These are phyloP conservation scores for Semaprochilodus insignis DNA, from an alignment of 2,797 vertebrate species.

Conservation along the genomic window DNA sequence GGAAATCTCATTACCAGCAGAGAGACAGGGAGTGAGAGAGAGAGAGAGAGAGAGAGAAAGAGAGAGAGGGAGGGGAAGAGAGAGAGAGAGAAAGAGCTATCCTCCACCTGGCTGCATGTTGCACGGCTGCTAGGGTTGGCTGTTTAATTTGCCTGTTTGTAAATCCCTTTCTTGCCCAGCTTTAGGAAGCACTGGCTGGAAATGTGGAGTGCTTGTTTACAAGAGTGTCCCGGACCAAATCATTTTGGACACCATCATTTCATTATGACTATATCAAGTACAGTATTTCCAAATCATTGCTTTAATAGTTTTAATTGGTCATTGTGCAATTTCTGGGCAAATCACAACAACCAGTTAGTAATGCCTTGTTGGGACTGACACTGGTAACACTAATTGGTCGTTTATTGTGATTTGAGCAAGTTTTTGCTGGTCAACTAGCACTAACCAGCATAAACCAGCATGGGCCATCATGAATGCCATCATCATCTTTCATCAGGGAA, in stretches of 20 bases:
- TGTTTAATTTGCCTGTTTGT: slow-evolving; percentile 66
- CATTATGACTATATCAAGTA: not conserved
- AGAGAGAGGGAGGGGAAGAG: slow-evolving; percentile 42
- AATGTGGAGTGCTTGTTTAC: not conserved
- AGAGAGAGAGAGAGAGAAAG: slow-evolving; percentile 37
- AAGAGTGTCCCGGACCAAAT: not conserved
- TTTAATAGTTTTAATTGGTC: slow-evolving; percentile 1
- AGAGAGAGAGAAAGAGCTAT: slow-evolving; percentile 24
- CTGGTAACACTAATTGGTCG: not conserved
- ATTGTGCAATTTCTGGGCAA: not conserved
- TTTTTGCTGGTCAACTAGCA: too few relatives aligned
- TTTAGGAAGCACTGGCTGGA: slow-evolving; percentile 43
- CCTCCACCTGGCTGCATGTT: slow-evolving; percentile 61
- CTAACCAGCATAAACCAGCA: too few relatives aligned
- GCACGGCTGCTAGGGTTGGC: slow-evolving; percentile 52
- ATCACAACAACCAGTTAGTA: not conserved
- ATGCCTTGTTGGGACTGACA: not conserved
- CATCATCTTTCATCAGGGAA: too few relatives aligned
- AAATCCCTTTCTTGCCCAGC: slow-evolving; percentile 51
- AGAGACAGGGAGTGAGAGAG: slow-evolving; percentile 52
- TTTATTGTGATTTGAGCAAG: not conserved
- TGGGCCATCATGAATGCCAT: too few relatives aligned
- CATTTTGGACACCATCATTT: not conserved
- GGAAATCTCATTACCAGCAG: slow-evolving; percentile 62
- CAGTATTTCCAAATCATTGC: slow-evolving; percentile 3